Evolutionary conservation across 2,888 invertebrate species (phyloP), one percentile per base, ranked within the genome.

Genomic region (Oligia fasciuncula): DNA sequence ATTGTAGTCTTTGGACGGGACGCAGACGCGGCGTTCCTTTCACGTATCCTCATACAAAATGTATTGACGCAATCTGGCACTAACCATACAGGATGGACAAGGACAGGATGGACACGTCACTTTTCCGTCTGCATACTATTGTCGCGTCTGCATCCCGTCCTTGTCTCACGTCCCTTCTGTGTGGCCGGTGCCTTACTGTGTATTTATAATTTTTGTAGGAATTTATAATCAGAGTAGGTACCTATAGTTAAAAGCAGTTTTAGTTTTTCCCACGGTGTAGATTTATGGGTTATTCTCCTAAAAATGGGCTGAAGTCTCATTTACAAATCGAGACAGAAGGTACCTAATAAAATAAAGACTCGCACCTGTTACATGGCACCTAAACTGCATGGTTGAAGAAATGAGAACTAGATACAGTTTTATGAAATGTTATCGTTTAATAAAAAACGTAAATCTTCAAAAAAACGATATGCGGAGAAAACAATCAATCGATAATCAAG

Each of bases 401-500:
- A 63, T 63, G 4, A 57, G 5, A 43, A 57, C 57, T 29, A 19
- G 5, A 8, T n/a, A 4, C 17, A 14, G 2, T 11, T 35, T n/a
- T 14, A 14, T n/a, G 23, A 43, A 23, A 76, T 14, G 29, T 40
- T 29, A 63, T 9, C 1, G 29, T 63, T 29, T 76, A 76, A 63
- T 75, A 8, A 19, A 62, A 40, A 62, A 51, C 43, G 4, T n/a
- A n/a, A 46, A 60, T 43, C 23, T 14, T 29, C 8, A 51, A 76
- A 63, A 29, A 63, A 4, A 35, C 29, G 17, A 77, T 54, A 0
- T 5, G 43, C 65, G 51, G 43, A 43, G 51, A 29, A 49, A 77
- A 51, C 23, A 13, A 29, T 8, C 46, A 51, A 62, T 62, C 68
- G n/a, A 54, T 80, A 40, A 6, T 19, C 29, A 82, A 40, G 40